phyloP scores from a whole-genome alignment of 2,113 vertebrate genomes.

The Polypterus bichir region DNA sequence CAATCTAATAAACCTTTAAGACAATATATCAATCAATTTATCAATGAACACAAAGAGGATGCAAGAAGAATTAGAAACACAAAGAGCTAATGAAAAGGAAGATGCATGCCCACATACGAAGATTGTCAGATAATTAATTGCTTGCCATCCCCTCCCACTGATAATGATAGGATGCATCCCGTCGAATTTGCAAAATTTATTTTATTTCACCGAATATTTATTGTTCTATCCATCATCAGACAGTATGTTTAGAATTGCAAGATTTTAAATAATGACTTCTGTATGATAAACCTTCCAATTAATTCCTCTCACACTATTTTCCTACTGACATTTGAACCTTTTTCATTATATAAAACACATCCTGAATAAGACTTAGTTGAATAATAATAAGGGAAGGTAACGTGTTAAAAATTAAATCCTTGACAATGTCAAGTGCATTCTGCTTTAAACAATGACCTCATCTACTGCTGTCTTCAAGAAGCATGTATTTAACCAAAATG shows the following conservation, averaged over 20 bases:
- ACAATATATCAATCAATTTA: neutral
- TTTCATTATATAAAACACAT: constrained; percentile 66
- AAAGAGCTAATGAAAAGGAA: constrained; percentile 57
- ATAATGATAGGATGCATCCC: constrained; percentile 72
- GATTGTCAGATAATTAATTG: constrained; percentile 67
- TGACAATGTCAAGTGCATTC: constrained; percentile 48
- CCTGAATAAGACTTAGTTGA: constrained; percentile 51
- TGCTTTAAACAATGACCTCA: constrained; percentile 50
- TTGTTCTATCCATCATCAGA: constrained; percentile 66
- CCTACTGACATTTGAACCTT: constrained; percentile 63
- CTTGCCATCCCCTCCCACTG: constrained; percentile 69
- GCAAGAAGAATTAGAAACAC: constrained; percentile 7
- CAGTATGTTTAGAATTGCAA: constrained; percentile 64
- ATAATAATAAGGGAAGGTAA: constrained; percentile 52
- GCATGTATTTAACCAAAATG: constrained; percentile 26
- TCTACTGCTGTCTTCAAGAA: constrained; percentile 41
- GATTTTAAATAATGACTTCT: constrained; percentile 71
- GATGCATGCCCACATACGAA: constrained; percentile 46
- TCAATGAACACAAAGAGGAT: constrained; percentile 1
- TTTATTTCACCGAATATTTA: constrained; percentile 79
- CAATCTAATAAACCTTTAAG: neutral
- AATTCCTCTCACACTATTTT: constrained; percentile 78
- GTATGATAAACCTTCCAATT: constrained; percentile 75
- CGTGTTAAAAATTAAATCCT: constrained; percentile 46
- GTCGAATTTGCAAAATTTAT: constrained; percentile 76